Evolutionary conservation across 2,797 vertebrate genomes (phyloP).

Genomic region (Pipistrellus pipistrellus): DNA sequence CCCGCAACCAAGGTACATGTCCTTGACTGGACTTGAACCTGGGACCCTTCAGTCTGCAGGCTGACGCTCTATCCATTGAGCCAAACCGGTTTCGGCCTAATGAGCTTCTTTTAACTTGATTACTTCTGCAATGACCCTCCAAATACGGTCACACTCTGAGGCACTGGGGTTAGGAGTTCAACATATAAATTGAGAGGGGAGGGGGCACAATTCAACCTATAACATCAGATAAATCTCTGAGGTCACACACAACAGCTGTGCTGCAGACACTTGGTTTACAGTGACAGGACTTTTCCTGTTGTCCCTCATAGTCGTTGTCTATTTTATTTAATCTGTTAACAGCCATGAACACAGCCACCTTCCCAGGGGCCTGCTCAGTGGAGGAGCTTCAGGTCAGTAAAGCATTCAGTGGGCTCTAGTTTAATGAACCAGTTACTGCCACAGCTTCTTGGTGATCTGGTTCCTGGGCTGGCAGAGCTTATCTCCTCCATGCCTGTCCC

Average conservation of each 20-base stretch:
- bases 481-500: too few relatives aligned
- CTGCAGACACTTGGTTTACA: background rate
- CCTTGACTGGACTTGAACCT: too few relatives aligned
- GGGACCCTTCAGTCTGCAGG: too few relatives aligned
- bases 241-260: background rate
- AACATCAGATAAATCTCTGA: background rate
- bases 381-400: conserved; percentile 75
- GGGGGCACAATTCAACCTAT: background rate
- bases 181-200: background rate
- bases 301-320: background rate
- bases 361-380: conserved; percentile 66
- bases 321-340: conserved; percentile 63
- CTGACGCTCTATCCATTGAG: too few relatives aligned
- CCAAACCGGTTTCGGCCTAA: background rate
- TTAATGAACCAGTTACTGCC: conserved; percentile 69
- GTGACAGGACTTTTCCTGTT: background rate
- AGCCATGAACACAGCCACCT: conserved; percentile 58
- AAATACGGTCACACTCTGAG: background rate
- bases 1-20: too few relatives aligned
- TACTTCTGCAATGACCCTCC: background rate
- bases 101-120: background rate
- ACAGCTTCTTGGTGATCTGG: conserved; percentile 54
- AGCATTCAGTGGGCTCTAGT: conserved; percentile 71
- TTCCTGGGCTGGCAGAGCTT: background rate
- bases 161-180: background rate